Percentiles rank a stretch among this genome's conserved stretches.
phyloP scores from a whole-genome alignment of 2,113 vertebrate genomes.

The Bufo bufo region DNA sequence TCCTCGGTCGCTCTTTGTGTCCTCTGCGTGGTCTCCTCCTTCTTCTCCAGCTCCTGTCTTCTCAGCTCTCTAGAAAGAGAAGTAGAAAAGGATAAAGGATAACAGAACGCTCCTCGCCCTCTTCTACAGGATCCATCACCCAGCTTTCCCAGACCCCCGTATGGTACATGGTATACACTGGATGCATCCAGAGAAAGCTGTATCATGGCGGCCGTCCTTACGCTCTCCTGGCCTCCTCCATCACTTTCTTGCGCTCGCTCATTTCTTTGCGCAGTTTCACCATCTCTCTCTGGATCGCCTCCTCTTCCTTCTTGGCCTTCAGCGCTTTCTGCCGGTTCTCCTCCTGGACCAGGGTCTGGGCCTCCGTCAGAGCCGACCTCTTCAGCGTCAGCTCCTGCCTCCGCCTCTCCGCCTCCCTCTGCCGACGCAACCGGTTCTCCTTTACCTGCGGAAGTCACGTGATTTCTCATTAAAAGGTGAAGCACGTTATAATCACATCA shows the following conservation, averaged over 20 bases:
- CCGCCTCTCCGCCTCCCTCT: slow-evolving; percentile 74
- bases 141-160: too few relatives aligned
- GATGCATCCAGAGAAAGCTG: not conserved
- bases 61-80: slow-evolving; percentile 72
- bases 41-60: slow-evolving; percentile 65
- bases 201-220: slow-evolving; percentile 63
- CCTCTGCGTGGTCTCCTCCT: slow-evolving; percentile 44
- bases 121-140: too few relatives aligned
- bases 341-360: slow-evolving; percentile 71
- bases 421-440: slow-evolving; percentile 79
- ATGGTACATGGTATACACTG: too few relatives aligned
- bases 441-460: slow-evolving; percentile 75
- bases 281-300: slow-evolving; percentile 84
- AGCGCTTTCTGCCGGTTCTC: slow-evolving; percentile 75
- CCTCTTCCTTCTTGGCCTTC: slow-evolving; percentile 78
- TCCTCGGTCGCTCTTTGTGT: slow-evolving; percentile 55
- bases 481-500: too few relatives aligned
- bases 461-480: not conserved
- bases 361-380: slow-evolving; percentile 73
- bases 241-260: slow-evolving; percentile 73
- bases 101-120: not conserved
- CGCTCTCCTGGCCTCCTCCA: slow-evolving; percentile 75
- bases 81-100: not conserved
- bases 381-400: slow-evolving; percentile 72
- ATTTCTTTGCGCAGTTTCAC: slow-evolving; percentile 83